Evolutionary conservation across 2,113 vertebrate species (phyloP), one percentile per base, ranked within the genome.

Genomic region (Eretmochelys imbricata): DNA sequence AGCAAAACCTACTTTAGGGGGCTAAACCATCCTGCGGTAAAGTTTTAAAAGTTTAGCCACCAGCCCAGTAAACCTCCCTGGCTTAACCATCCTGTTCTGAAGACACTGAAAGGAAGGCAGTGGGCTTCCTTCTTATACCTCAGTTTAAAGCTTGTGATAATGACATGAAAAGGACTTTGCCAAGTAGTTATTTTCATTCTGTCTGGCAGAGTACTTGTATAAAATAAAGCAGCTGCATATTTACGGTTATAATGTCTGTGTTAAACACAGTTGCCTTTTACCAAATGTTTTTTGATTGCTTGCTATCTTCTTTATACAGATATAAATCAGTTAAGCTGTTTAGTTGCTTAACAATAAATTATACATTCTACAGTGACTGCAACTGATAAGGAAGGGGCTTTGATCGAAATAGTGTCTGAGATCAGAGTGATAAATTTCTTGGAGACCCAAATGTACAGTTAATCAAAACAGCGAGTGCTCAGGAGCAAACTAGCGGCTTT

Each of bases 241-340:
- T 91, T 72, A 50, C 20, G 54, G 12, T 57, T 93, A 25, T 13
- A 82, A 5, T 0, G 0, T 80, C 62, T 89, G 13, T 35, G 6
- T 80, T 92, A 82, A 78, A 46, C 25, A 65, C 31, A 75, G 13
- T 48, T 53, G 5, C 3, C 1, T 75, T 82, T 91, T 29, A 53
- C 54, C 53, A 88, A 92, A 80, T 94, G 35, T 31, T 84, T 91
- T 69, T 94, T 54, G 82, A 49, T 89, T 92, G 76, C 57, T 94
- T 97, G 80, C 83, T 95, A 96, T 82, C 48, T 87, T 80, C 87
- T 93, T 88, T 89, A 83, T 69, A 76, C 82, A 96, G 89, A 93
- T 59, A 95, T 35, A 93, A 90, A 96, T 95, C 85, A 79, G 80
- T 95, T 90, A 88, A 93, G 89, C 75, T 93, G 96, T 97, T 96